phyloP scores from a whole-genome alignment of 2,888 invertebrate genomes.

The Mechanitis mazaeus region DNA sequence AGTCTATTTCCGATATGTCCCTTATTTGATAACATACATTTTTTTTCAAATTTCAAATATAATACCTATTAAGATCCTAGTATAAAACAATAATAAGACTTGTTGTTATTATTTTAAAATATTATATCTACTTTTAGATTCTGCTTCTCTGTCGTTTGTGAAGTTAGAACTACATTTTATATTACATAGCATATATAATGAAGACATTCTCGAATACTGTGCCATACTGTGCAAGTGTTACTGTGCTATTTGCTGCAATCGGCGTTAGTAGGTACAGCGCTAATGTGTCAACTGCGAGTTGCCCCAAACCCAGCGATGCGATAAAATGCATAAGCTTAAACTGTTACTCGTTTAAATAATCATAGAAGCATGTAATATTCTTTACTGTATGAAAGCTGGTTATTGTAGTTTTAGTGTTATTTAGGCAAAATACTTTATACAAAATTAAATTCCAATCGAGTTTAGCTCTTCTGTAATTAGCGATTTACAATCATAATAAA shows the following conservation, averaged over 20 bases:
- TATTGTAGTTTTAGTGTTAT: neutral
- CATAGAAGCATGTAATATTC: neutral
- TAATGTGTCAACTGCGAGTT: conserved; percentile 12
- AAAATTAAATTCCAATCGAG: neutral
- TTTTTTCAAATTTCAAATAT: no score
- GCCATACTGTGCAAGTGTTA: conserved; percentile 19
- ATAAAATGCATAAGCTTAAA: conserved; percentile 1
- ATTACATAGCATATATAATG: neutral
- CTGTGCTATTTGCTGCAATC: conserved; percentile 23
- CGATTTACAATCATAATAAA: neutral
- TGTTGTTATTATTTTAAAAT: no score
- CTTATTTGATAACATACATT: no score
- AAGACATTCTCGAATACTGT: conserved; percentile 9
- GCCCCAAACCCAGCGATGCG: conserved; percentile 1
- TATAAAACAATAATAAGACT: no score
- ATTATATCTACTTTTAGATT: neutral
- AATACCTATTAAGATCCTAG: no score
- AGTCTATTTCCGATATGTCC: no score
- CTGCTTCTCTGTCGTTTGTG: neutral
- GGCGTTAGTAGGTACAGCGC: conserved; percentile 18
- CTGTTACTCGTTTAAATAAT: neutral
- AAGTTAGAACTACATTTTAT: no score
- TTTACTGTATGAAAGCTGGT: conserved; percentile 3
- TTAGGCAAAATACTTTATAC: neutral
- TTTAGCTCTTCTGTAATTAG: neutral